These are phyloP conservation scores for Callospermophilus lateralis DNA, from an alignment of 2,113 vertebrate genomes.

Conservation along the genomic window DNA sequence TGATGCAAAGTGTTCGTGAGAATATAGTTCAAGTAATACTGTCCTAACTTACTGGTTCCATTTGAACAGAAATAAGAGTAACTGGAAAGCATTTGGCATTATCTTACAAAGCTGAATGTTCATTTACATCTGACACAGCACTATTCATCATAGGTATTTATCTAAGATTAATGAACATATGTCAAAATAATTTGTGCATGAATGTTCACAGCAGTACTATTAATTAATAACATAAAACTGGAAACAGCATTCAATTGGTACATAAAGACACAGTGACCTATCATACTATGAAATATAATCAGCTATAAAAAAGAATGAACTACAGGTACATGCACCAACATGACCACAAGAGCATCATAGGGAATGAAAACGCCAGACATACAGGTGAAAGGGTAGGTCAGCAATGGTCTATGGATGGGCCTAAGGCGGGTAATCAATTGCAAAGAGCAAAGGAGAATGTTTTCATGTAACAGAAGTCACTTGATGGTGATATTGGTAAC, in stretches of 20 bases:
- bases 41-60: neutral
- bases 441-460: neutral
- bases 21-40: neutral
- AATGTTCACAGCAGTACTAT: neutral
- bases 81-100: neutral
- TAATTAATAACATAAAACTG: neutral
- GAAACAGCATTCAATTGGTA: neutral
- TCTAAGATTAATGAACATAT: neutral
- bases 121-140: neutral
- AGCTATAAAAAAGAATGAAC: conserved; percentile 14
- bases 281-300: neutral
- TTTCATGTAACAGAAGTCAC: neutral
- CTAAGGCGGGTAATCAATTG: neutral
- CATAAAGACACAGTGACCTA: neutral
- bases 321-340: neutral
- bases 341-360: neutral
- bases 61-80: neutral
- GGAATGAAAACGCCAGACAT: neutral
- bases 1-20: neutral
- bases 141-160: neutral
- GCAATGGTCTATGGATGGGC: too few relatives aligned
- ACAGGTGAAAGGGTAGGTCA: neutral
- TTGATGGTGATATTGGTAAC: neutral
- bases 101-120: neutral
- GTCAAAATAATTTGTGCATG: neutral